phyloP scores from a whole-genome alignment of 2,888 invertebrate genomes.

The Xylota sylvarum region DNA sequence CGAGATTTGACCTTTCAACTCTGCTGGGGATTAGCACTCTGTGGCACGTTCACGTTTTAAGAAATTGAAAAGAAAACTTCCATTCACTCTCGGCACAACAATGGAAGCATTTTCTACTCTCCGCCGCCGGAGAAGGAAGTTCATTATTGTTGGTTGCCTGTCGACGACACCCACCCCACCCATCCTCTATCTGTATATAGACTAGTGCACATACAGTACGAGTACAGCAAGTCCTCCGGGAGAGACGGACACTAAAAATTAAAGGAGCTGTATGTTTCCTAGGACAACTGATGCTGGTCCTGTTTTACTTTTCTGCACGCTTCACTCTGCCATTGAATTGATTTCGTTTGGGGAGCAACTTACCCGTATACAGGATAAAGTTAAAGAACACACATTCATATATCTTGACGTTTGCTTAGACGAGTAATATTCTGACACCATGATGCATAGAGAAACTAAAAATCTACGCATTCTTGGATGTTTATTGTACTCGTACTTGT shows the following conservation, averaged over 20 bases:
- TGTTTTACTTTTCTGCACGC: conserved; percentile 26
- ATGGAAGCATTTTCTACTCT: conserved; percentile 39
- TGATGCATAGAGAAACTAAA: background rate
- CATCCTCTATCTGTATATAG: background rate
- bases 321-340: conserved; percentile 22
- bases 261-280: conserved; percentile 36
- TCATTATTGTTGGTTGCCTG: conserved; percentile 45
- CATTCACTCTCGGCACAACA: conserved; percentile 33
- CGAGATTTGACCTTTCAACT: conserved; percentile 43
- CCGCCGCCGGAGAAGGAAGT: conserved; percentile 34
- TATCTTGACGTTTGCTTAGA: background rate
- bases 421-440: background rate
- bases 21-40: conserved; percentile 37
- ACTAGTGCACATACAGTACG: background rate
- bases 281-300: conserved; percentile 36
- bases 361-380: conserved; percentile 20
- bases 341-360: conserved; percentile 39
- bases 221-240: background rate
- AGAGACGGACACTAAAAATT: background rate
- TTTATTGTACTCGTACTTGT: background rate
- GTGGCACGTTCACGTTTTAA: conserved; percentile 60
- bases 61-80: conserved; percentile 65
- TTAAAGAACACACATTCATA: background rate
- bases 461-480: background rate
- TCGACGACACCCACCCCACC: background rate